Percentiles rank a stretch among this genome's conserved stretches.
phyloP scores from a whole-genome alignment of 2,797 vertebrate genomes.

The Poeciliopsis turneri region DNA sequence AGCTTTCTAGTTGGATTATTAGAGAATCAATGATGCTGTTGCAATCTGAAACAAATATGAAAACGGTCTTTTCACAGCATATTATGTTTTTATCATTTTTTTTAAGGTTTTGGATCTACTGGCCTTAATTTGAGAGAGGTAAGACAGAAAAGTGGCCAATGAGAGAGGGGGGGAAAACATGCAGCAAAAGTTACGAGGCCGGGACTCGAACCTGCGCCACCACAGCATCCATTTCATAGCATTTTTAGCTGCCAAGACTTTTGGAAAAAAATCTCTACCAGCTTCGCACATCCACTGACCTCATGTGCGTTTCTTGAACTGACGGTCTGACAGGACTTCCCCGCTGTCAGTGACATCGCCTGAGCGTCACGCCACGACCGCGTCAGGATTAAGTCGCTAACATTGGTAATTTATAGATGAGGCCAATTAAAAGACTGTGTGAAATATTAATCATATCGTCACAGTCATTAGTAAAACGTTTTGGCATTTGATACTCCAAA shows the following conservation, averaged over 20 bases:
- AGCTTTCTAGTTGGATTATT: neutral
- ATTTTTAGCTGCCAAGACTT: neutral
- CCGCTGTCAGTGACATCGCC: too few relatives aligned
- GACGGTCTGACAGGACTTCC: too few relatives aligned
- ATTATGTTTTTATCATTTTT: too few relatives aligned
- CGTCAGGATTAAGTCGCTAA: neutral
- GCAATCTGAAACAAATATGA: neutral
- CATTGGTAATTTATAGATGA: neutral
- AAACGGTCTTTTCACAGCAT: neutral
- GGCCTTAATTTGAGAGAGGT: too few relatives aligned
- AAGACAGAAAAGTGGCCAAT: too few relatives aligned
- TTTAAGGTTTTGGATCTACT: too few relatives aligned
- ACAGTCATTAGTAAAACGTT: neutral
- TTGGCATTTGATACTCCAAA: neutral
- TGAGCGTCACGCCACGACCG: too few relatives aligned
- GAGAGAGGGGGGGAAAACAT: too few relatives aligned
- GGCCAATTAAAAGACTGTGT: neutral
- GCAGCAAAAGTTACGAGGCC: too few relatives aligned
- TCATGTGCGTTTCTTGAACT: too few relatives aligned
- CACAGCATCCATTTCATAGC: neutral
- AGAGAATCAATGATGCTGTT: neutral
- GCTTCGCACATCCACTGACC: neutral
- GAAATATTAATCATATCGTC: neutral
- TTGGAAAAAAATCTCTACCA: neutral
- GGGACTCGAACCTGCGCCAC: too few relatives aligned